Evolutionary conservation across 2,888 invertebrate genomes (phyloP), one percentile per base, ranked within the genome.

Genomic region (Meteorus cinctellus): DNA sequence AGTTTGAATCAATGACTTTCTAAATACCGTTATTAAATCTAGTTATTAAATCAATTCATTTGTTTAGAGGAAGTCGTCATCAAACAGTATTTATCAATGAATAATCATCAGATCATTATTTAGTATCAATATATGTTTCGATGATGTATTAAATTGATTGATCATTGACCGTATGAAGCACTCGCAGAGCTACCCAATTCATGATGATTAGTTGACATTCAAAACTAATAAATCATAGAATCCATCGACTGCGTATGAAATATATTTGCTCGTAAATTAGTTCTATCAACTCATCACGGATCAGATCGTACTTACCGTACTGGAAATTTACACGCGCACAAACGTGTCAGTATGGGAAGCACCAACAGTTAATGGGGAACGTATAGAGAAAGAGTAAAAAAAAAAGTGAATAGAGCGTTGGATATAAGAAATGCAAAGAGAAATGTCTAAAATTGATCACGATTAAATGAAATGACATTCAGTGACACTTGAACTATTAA

Each of bases 1-100:
- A 71, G 71, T 65, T 36, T 63, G 75, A 76, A 75, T 78, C 80
- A 78, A 81, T 81, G 77, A 82, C 86, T 86, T 87, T 86, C 87
- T 87, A 86, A 85, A 85, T 86, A 83, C 86, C 86, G 86, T 87
- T 88, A 87, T 85, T 24, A 24, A 24, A 79, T 82, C 81, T 78
- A 75, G 86, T 86, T 84, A 84, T 66, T 76, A 77, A 85, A 84
- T 84, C 84, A 82, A 67, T 62, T 24, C 12, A 45, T 24, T 69
- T 16, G 19, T 34, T 45, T 19, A n/a, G 16, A 14, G 29, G 31
- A 55, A n/a, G 3, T 69, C 19, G n/a, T 12, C 14, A 10, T 24
- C 14, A 67, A 62, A 31, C 4, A n/a, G 31, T 6, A 31, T 51
- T 24, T 65, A 48, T 31, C 16, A 55, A 72, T 31, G n/a, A 34